Evolutionary conservation across 2,113 vertebrate species (phyloP), one percentile per base, ranked within the genome.

Genomic region (Lophochroa leadbeateri): DNA sequence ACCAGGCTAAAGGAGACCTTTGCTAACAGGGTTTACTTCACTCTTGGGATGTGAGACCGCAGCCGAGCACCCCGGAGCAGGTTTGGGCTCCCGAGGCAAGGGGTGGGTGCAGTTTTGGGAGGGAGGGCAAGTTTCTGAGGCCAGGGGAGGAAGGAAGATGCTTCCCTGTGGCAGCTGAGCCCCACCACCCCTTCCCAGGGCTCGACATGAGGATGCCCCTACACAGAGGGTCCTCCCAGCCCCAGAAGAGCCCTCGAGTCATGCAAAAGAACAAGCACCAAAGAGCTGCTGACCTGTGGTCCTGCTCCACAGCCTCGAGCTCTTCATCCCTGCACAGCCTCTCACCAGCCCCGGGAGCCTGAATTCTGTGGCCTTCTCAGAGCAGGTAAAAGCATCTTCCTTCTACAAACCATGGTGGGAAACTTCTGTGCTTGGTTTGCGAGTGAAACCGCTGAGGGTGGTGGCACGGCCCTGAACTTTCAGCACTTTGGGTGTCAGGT

Each of bases 1-100:
- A 53, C 74, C 71, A 63, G 21, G 11, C 46, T 21, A 50, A 49
- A 86, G n/a, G n/a, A 75, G 13, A 92, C 13, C 23, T 41, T 55
- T 85, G 41, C 35, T 67, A 39, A n/a, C 13, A 14, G 50, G n/a
- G 11, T 31, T 74, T 25, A 20, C 58, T 46, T 27, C 31, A 33
- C 12, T 13, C 31, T 41, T 16, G n/a, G 57, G 11, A 21, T 67
- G 46, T 12, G 37, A 75, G 79, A 28, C 31, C 0, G 0, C 47
- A 53, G 72, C 58, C 11, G 58, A 58, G 44, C 71, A 41, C 17
- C 7, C 18, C 0, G 0, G 23, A 50, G 67, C 0, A 3, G 12
- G 21, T 71, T 84, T 57, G 3, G 10, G 67, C 25, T 65, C 35
- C 50, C 4, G 4, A 57, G 29, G 23, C 0, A 0, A 52, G 29